A percentile compares a stretch with the other conserved stretches of the same genome.
Conservation (phyloP, 2,888 invertebrate species). For the Lydus trimaculatus region DNA sequence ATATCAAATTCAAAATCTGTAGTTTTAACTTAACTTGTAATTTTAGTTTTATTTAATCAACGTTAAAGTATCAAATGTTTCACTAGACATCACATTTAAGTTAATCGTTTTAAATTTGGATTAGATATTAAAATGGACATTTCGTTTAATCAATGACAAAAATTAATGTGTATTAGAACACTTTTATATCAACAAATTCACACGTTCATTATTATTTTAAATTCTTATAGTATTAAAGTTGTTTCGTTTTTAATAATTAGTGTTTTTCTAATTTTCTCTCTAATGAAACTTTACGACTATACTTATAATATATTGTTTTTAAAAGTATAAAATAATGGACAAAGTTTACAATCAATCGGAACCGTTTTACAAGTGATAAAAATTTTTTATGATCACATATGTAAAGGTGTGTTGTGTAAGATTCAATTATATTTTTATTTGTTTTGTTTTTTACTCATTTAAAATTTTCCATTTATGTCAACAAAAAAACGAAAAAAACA, state of each 20-base stretch:
- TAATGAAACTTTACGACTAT: neutral
- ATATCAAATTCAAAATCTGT: conserved; percentile 24
- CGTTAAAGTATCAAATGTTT: too few relatives aligned
- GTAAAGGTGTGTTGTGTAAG: neutral
- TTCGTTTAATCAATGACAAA: neutral
- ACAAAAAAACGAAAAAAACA: too few relatives aligned
- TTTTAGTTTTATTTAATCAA: too few relatives aligned
- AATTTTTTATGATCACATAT: conserved; percentile 4
- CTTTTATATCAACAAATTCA: conserved; percentile 4
- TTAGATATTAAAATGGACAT: too few relatives aligned
- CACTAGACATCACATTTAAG: neutral
- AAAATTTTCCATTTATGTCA: neutral
- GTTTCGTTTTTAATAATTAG: neutral
- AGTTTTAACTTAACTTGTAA: neutral
- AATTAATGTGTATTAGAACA: too few relatives aligned
- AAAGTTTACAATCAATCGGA: too few relatives aligned
- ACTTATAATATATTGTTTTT: neutral
- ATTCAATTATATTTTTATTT: neutral
- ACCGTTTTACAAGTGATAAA: conserved; percentile 16
- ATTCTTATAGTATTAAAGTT: too few relatives aligned
- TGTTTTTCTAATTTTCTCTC: neutral
- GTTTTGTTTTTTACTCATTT: neutral
- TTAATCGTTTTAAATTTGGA: neutral
- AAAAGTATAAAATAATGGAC: too few relatives aligned
- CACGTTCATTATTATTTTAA: conserved; percentile 9